A percentile compares a stretch with the other conserved stretches of the same genome.
These are phyloP conservation scores for Rhabdomys dilectus DNA, from an alignment of 2,113 vertebrate genomes.

Conservation along the genomic window DNA sequence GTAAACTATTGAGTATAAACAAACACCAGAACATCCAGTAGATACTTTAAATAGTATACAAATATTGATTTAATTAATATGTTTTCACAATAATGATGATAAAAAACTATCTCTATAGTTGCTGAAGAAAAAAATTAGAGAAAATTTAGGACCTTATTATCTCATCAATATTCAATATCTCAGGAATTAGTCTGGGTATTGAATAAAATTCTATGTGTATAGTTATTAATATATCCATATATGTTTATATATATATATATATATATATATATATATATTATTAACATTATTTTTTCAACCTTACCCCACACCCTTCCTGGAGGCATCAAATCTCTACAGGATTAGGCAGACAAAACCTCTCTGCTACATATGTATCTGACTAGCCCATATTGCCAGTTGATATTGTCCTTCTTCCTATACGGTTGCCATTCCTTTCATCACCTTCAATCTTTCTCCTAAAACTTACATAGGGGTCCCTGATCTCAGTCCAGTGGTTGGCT, in stretches of 20 bases:
- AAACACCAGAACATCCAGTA: neutral
- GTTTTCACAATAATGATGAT: neutral
- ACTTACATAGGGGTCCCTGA: too few relatives aligned
- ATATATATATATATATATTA: neutral
- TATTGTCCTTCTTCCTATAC: too few relatives aligned
- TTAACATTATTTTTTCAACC: neutral
- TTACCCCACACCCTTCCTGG: too few relatives aligned
- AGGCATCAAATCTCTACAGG: too few relatives aligned
- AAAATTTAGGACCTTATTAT: neutral
- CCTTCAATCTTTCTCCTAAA: too few relatives aligned
- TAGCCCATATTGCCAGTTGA: too few relatives aligned
- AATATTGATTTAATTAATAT: neutral
- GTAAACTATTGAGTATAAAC: neutral
- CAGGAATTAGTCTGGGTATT: neutral
- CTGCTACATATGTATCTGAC: too few relatives aligned
- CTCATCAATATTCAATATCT: neutral
- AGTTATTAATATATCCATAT: neutral
- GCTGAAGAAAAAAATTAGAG: neutral
- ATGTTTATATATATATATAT: neutral
- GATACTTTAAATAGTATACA: neutral
- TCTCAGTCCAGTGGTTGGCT: too few relatives aligned
- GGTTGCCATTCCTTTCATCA: too few relatives aligned
- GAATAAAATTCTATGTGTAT: neutral
- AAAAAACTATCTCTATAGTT: too few relatives aligned
- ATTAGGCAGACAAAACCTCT: too few relatives aligned